A percentile compares a stretch with the other conserved stretches of the same genome.
These are phyloP conservation scores for Chionis minor DNA, from an alignment of 2,113 vertebrate species.

Conservation along the genomic window DNA sequence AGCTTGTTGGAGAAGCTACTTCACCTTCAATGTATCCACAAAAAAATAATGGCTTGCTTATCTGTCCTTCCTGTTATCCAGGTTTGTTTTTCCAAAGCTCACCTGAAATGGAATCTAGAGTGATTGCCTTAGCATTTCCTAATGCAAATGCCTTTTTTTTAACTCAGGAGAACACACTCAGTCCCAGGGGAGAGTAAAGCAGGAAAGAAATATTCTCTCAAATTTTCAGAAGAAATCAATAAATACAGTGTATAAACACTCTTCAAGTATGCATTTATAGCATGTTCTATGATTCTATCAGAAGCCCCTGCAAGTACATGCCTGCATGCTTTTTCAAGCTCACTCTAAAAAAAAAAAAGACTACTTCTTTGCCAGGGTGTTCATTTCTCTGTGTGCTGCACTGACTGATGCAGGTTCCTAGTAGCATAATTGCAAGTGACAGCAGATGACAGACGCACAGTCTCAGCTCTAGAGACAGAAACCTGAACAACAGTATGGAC, in stretches of 20 bases:
- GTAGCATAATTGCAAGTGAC: background rate
- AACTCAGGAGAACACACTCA: background rate
- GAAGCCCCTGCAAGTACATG: background rate
- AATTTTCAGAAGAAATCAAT: background rate
- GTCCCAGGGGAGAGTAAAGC: fast-evolving
- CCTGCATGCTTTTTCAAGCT: background rate
- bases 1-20: background rate
- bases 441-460: background rate
- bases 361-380: background rate
- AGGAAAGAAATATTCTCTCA: background rate
- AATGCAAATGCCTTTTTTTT: background rate
- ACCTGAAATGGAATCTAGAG: background rate
- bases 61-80: background rate
- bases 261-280: background rate
- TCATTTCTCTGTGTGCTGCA: background rate
- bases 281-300: background rate
- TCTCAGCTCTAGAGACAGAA: background rate
- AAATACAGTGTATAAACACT: background rate
- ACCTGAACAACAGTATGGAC: background rate
- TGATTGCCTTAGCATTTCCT: background rate
- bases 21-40: background rate
- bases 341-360: background rate
- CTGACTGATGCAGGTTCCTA: background rate
- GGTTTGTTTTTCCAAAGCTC: background rate
- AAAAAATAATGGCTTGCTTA: background rate